These are phyloP conservation scores for Forbesichthys agassizii DNA, from an alignment of 2,113 vertebrate species.

Conservation along the genomic window DNA sequence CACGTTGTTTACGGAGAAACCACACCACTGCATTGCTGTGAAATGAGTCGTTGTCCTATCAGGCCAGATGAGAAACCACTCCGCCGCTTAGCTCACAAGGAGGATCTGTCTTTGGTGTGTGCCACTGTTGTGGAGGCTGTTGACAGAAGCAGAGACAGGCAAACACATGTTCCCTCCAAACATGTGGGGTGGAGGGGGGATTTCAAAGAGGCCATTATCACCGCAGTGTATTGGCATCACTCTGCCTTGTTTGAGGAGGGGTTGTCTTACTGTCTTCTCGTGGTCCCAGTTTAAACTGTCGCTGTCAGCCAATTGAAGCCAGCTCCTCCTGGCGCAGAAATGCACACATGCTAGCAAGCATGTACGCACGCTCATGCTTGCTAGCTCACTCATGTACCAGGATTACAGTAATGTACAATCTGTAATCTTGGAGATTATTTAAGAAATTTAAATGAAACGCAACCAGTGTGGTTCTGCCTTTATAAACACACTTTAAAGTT, in stretches of 20 bases:
- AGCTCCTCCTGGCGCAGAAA: conserved; percentile 33
- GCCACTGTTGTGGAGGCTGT: conserved; percentile 62
- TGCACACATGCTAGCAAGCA: neutral
- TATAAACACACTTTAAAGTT: too few relatives aligned
- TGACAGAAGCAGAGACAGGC: conserved; percentile 70
- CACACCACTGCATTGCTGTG: conserved; percentile 57
- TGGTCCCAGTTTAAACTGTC: conserved; percentile 59
- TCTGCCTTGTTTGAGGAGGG: conserved; percentile 54
- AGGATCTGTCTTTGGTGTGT: conserved; percentile 54
- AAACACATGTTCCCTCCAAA: conserved; percentile 69
- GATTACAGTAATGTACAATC: neutral
- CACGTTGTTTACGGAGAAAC: conserved; percentile 53
- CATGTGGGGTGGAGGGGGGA: conserved; percentile 29
- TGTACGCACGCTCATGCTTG: conserved; percentile 12
- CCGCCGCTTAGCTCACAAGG: conserved; percentile 33
- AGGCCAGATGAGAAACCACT: conserved; percentile 41
- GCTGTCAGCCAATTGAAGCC: conserved; percentile 51
- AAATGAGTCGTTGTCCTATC: conserved; percentile 61
- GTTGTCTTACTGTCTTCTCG: conserved; percentile 43
- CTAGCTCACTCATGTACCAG: conserved; percentile 5
- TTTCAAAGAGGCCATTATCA: conserved; percentile 59
- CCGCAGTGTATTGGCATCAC: conserved; percentile 32
- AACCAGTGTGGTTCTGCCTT: too few relatives aligned
- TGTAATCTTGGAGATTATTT: too few relatives aligned
- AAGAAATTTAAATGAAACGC: too few relatives aligned